Evolutionary conservation across 1,140 invertebrate species (phyloP), one percentile per base, ranked within the genome.

Genomic region (Lasioglossum albipes): DNA sequence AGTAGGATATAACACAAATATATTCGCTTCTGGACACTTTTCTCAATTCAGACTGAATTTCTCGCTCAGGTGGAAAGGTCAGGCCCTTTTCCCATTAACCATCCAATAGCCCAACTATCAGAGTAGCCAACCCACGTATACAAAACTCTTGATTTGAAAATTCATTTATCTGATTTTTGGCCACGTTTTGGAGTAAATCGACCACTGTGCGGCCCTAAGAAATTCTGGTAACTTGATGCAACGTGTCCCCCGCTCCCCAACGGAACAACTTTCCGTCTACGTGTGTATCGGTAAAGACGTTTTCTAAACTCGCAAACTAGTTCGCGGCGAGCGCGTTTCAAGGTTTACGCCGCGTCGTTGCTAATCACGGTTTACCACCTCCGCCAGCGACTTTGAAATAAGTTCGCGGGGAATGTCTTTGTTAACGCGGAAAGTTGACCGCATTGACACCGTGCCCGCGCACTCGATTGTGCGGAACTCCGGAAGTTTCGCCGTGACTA

Each of bases 381-480:
- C 41, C 4, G 49, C 7, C 6, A 16, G n/a, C 27, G 61, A 79
- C 77, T 79, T 79, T 45, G 62, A 36, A 66, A 79, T 79, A 79
- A 79, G 70, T 79, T 79, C 57, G 7, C 66, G 5, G 42, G 31
- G 36, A 52, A 79, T 64, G 77, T 73, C 77, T 79, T 79, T 73
- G 77, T 79, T 79, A 79, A 79, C 69, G 61, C 49, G 77, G 18
- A 13, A 79, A 73, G 69, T 79, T 73, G 70, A 79, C 77, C 77
- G 70, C 77, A 66, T 65, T 49, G 49, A 22, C 31, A 20, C 52
- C 31, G 45, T 12, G 4, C n/a, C 4, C 7, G 42, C 41, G 45
- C 66, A 62, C 70, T 27, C 18, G 77, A 73, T 73, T 79, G 61
- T 65, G 64, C 65, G 45, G 77, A 66, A 79, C 70, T 73, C 73